These are phyloP conservation scores for Trilocha varians DNA, from an alignment of 2,888 invertebrate genomes.

Conservation along the genomic window DNA sequence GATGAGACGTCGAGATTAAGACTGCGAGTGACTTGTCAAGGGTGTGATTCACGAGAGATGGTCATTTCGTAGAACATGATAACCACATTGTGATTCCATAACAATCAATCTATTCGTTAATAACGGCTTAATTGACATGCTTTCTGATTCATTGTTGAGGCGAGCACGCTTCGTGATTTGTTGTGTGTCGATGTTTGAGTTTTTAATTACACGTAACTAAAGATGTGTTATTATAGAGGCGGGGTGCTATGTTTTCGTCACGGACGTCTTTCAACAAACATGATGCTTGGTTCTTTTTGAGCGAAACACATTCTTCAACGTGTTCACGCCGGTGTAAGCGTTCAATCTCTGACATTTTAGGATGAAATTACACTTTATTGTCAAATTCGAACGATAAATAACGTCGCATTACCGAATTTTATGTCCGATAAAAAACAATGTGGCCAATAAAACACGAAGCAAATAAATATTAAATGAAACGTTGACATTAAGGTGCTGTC, in stretches of 20 bases:
- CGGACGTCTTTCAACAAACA: constrained; percentile 38
- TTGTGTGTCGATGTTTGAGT: constrained; percentile 65
- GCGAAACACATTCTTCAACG: constrained; percentile 13
- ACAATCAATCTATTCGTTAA: constrained; percentile 44
- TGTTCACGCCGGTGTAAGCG: constrained; percentile 18
- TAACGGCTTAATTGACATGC: constrained; percentile 60
- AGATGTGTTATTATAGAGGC: constrained; percentile 57
- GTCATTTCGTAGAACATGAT: constrained; percentile 46
- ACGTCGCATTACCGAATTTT: constrained; percentile 4
- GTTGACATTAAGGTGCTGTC: constrained; percentile 37
- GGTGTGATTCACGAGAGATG: constrained; percentile 49
- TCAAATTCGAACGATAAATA: constrained; percentile 7
- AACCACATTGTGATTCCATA: constrained; percentile 37
- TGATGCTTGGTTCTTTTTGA: constrained; percentile 27
- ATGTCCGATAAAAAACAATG: constrained; percentile 20
- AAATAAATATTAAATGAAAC: constrained; percentile 45
- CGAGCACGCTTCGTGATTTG: constrained; percentile 46
- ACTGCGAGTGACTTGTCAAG: constrained; percentile 53
- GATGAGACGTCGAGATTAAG: constrained; percentile 52
- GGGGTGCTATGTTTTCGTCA: constrained; percentile 52
- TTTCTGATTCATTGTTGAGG: constrained; percentile 50
- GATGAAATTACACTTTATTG: constrained; percentile 30
- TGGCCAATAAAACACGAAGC: constrained; percentile 20
- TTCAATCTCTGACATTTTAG: constrained; percentile 34
- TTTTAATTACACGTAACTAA: constrained; percentile 69